Evolutionary conservation across 1,140 invertebrate genomes (phyloP).

Genomic region (Harpegnathos saltator): DNA sequence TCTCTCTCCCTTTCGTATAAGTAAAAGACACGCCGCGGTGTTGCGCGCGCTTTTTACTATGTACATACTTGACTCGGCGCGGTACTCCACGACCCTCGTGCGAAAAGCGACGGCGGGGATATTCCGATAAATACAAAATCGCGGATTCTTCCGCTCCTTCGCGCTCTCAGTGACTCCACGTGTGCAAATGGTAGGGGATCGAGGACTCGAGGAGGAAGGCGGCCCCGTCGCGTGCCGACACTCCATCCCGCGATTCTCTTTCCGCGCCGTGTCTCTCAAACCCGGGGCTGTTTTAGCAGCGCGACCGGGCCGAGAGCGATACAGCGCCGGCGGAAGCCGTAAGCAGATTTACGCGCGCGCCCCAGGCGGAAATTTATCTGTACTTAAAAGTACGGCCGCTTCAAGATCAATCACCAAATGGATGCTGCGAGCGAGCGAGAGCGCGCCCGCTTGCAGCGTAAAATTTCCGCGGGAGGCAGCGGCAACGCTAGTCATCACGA

Average conservation of each 20-base stretch:
- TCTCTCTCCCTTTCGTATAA: too few species aligned
- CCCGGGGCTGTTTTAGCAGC: too few species aligned
- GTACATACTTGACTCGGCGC: neutral
- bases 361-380: too few species aligned
- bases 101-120: neutral
- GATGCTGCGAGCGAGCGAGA: too few species aligned
- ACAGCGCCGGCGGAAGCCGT: too few species aligned
- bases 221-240: too few species aligned
- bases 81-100: neutral
- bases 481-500: neutral
- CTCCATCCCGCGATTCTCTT: too few species aligned
- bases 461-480: neutral
- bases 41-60: neutral
- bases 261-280: too few species aligned
- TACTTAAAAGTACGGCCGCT: neutral
- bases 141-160: neutral
- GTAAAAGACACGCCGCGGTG: too few species aligned
- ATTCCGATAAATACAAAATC: neutral
- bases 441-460: neutral
- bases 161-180: neutral
- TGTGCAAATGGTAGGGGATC: neutral
- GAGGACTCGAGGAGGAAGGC: too few species aligned
- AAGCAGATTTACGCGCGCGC: constrained; percentile 19
- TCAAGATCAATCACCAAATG: constrained; percentile 53
- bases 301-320: too few species aligned